These are phyloP conservation scores for Staurois parvus DNA, from an alignment of 2,797 vertebrate species.

Conservation along the genomic window DNA sequence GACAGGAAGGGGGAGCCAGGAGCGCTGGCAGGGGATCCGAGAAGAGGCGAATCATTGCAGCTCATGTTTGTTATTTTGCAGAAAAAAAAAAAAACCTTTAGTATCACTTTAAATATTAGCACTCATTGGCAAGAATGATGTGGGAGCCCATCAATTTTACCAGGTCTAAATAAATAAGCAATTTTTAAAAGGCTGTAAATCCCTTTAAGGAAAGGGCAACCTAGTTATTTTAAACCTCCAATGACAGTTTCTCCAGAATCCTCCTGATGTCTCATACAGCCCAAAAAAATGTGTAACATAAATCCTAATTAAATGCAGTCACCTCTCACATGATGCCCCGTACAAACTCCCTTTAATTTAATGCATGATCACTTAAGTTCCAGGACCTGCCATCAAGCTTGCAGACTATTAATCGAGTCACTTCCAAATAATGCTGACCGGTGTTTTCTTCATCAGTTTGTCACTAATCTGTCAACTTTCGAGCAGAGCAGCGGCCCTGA, in stretches of 20 bases:
- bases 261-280: not conserved
- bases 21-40: too few species aligned
- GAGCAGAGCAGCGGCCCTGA: not conserved
- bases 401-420: conserved; percentile 10
- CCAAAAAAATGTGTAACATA: not conserved
- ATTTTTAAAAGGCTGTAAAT: not conserved
- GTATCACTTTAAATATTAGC: too few species aligned
- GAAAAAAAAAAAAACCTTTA: too few species aligned
- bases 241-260: not conserved
- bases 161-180: not conserved
- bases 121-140: too few species aligned
- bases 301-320: not conserved
- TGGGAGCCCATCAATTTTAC: not conserved
- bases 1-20: too few species aligned
- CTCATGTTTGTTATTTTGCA: too few species aligned
- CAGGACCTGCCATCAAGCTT: not conserved
- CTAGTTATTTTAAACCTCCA: not conserved
- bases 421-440: not conserved
- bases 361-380: conserved; percentile 10
- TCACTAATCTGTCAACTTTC: not conserved
- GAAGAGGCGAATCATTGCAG: too few species aligned
- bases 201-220: too few species aligned
- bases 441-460: not conserved
- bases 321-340: not conserved
- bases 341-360: conserved; percentile 6